Evolutionary conservation across 2,888 invertebrate species (phyloP), one percentile per base, ranked within the genome.

Genomic region (Marronus borbonicus): DNA sequence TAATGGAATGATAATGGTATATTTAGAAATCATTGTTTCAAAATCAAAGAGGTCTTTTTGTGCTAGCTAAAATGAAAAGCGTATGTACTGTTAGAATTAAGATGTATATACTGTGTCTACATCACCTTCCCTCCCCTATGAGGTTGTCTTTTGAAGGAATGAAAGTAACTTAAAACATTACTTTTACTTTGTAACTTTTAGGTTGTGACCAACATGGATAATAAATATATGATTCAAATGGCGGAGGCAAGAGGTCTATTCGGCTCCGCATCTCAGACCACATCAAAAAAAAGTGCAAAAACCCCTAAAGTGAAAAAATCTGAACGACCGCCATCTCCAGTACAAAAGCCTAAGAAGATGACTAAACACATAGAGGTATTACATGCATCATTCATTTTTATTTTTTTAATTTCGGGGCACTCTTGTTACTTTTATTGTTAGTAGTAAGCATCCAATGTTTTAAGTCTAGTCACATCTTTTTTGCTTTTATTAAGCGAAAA

Each of bases 221-320:
- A 95, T 4, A 93, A 95, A 87, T 95, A 94, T 86, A 94, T 96
- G 92, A 96, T 96, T 82, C 92, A 93, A 83, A 94, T 95, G 89
- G 96, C 96, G 2, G 96, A 96, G 87, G 91, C 93, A 58, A 91
- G 95, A 79, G 95, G 96, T 0, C 88, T 96, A 80, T 96, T 96
- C 86, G 95, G 88, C 5, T 84, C 81, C 5, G 84, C 80, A 3
- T 83, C 84, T 4, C 82, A 82, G 2, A 88, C 89, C 69, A 87
- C 88, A 12, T 87, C 88, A 65, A 88, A 89, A 80, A 88, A 86
- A 82, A 85, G 88, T 80, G 88, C 85, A 52, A 85, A 86, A 75
- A 83, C 85, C 0, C 86, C 88, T 64, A 84, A 87, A 69, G 83
- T 84, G 44, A 89, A 89, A 80, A 88, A 87, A 75, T 84, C 86